Evolutionary conservation across 2,113 vertebrate species (phyloP).

Genomic region (Odocoileus hemionus): DNA sequence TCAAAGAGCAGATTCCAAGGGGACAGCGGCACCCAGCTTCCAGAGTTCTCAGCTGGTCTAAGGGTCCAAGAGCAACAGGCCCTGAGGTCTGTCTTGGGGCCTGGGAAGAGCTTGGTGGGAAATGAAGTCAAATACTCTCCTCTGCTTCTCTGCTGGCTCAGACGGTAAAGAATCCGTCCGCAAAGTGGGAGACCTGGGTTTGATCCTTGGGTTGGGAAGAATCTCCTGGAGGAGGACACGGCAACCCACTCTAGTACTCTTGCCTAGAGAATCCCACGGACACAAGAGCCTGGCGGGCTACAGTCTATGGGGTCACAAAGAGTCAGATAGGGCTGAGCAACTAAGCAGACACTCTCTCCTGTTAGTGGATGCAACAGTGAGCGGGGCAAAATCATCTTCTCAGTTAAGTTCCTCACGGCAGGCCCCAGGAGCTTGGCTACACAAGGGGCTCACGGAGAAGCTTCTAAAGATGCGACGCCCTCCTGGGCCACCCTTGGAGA

Average conservation of each 20-base stretch:
- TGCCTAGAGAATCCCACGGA: not conserved
- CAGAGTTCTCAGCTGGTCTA: not conserved
- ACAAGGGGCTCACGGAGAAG: not conserved
- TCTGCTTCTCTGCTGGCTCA: not conserved
- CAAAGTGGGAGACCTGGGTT: not conserved
- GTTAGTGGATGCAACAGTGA: fast-evolving
- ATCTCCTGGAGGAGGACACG: not conserved
- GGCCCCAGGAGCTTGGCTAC: not conserved
- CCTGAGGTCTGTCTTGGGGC: not conserved
- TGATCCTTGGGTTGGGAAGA: not conserved
- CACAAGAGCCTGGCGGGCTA: not conserved
- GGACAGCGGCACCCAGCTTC: not conserved
- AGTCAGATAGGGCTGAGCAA: not conserved
- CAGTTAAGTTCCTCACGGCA: not conserved
- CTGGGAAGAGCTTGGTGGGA: not conserved
- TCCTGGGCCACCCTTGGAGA: not conserved
- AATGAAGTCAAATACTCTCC: not conserved
- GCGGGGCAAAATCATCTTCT: not conserved
- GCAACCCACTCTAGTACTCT: not conserved
- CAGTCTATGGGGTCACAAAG: not conserved
- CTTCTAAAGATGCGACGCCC: not conserved
- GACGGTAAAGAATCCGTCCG: fast-evolving
- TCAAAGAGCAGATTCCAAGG: fast-evolving
- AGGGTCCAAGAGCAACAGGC: not conserved
- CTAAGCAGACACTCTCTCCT: not conserved